phyloP scores from a whole-genome alignment of 2,797 vertebrate species.

The Calcarius lapponicus region DNA sequence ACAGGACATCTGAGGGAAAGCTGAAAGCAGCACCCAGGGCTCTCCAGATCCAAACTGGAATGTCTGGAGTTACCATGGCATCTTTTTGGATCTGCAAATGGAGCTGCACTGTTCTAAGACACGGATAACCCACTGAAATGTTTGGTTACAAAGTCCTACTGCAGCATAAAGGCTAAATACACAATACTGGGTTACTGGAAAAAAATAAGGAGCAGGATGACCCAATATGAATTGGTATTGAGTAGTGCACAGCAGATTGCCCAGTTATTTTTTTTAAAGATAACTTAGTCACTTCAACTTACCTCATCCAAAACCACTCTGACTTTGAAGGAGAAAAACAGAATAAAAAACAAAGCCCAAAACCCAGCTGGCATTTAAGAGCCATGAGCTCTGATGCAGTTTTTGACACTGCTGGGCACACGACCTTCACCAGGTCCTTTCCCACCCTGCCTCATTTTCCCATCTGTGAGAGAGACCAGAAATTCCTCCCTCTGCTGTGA shows the following conservation, averaged over 20 bases:
- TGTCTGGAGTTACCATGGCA: accelerated
- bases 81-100: not conserved
- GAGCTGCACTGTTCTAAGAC: not conserved
- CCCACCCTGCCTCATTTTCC: not conserved
- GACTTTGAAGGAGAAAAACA: not conserved
- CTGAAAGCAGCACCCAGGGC: not conserved
- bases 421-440: not conserved
- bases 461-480: not conserved
- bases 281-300: not conserved
- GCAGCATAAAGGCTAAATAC: not conserved
- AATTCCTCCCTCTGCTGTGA: not conserved
- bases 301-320: not conserved
- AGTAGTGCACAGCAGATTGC: not conserved
- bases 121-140: not conserved
- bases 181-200: not conserved
- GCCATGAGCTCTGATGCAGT: not conserved
- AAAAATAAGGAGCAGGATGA: not conserved
- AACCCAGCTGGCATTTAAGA: not conserved
- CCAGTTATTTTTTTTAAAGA: not conserved
- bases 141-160: not conserved
- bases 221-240: not conserved
- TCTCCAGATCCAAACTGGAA: not conserved
- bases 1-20: not conserved
- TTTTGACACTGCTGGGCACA: not conserved
- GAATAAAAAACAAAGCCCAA: not conserved